Evolutionary conservation across 1,140 invertebrate species (phyloP), one percentile per base, ranked within the genome.

Genomic region (Trichonephila clavata): DNA sequence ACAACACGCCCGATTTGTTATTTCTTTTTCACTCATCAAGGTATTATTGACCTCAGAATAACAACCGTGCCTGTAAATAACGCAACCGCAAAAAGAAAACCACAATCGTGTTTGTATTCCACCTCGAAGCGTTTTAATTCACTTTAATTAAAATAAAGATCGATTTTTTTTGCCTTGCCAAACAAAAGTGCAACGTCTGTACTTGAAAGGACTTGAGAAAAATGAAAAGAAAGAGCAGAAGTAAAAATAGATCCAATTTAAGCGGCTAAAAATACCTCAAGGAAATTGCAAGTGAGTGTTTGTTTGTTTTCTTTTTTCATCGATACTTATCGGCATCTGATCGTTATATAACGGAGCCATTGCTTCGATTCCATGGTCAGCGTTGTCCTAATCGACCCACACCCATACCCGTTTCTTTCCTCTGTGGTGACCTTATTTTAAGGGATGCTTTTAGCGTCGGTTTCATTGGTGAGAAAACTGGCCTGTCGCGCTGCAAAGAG

Each of bases 181-280:
- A 32, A 18, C 13, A 1, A 39, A n/a, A 77, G 24, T 32, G 32
- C 32, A 14, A 77, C 32, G 18, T 18, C 32, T 18, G 71, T 77
- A 77, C 71, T 77, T 77, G 71, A 77, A 77, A 32, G 39, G 18
- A 13, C 50, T 50, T 5, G 7, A 10, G 50, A 50, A 10, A 50
- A 7, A 50, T 50, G 10, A 50, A 50, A 50, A 13, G 10, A 7
- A 5, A 13, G 10, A 0, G 50, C 10, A 50, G 27, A 32, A 24
- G 24, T 77, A 77, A 77, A 77, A 77, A 77, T 77, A 77, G 71
- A 77, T 68, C n/a, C 13, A 24, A 32, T 77, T 77, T 77, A 16
- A 10, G 5, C 14, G 14, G 14, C 71, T 77, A 77, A 77, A 77
- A 77, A 77, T 77, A 77, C 18, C 71, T 77, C 32, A 39, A 77